Evolutionary conservation across 2,113 vertebrate genomes (phyloP), one percentile per base, ranked within the genome.

Genomic region (Spheniscus mendiculus): DNA sequence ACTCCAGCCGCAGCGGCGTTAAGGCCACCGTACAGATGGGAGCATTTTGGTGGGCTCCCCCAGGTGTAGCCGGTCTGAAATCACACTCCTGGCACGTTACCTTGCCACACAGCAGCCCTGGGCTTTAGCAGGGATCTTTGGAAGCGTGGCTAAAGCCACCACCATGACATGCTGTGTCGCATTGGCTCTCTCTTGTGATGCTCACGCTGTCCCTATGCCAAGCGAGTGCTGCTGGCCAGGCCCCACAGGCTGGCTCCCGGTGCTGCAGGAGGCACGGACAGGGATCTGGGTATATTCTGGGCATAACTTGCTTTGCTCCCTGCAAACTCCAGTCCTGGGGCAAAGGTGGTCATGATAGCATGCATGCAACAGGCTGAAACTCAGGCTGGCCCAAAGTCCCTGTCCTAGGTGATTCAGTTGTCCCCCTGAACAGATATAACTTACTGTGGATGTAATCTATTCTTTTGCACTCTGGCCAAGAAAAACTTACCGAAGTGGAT

Each of bases 101-200:
- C 42, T n/a, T 45, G 34, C 29, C 49, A 7, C 16, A 2, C 2
- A 8, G 42, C 55, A 63, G 32, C 61, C 69, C 58, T 32, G 67
- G 69, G 50, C 50, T 74, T 50, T 26, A 38, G 58, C 44, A 16
- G 15, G 70, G 58, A 19, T 55, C 38, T 85, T 26, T 16, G 40
- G 29, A 30, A 73, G 30, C 1, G 6, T 25, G 32, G 42, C 59
- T 29, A 36, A 42, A 53, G 85, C 58, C 40, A 66, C 32, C 32
- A 2, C 32, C 7, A 0, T 8, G 27, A 5, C 30, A 0, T 2
- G 23, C 63, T 23, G 26, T 10, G 52, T 10, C 5, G 3, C 30
- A 1, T 13, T 34, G 42, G 17, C 40, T 74, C 30, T 19, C 22
- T 40, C 67, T 15, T 3, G 29, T 7, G 73, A 52, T 52, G 74